Percentiles rank a stretch among this genome's conserved stretches.
These are phyloP conservation scores for Cyprinodon variegatus DNA, from an alignment of 2,113 vertebrate genomes.

Conservation along the genomic window DNA sequence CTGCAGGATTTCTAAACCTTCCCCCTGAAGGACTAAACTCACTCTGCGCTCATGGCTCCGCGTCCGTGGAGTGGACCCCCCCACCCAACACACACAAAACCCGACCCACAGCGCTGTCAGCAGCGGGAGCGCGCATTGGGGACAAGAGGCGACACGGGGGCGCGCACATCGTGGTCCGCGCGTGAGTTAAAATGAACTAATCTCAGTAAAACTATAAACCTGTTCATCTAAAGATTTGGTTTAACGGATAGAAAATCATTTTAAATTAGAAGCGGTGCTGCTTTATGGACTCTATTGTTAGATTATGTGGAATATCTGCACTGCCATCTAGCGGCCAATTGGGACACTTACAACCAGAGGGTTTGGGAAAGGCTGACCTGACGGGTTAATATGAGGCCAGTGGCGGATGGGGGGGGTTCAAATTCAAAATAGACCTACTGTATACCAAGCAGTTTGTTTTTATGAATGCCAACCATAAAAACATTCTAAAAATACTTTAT, in stretches of 20 bases:
- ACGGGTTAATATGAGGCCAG: too few species aligned
- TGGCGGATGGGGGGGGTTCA: too few species aligned
- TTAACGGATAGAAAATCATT: not conserved
- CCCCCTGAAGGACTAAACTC: not conserved
- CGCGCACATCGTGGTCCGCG: slow-evolving; percentile 23
- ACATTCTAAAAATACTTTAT: too few species aligned
- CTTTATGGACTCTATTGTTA: not conserved
- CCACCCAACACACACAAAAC: slow-evolving; percentile 14
- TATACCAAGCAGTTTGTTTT: too few species aligned
- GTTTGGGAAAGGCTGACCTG: too few species aligned
- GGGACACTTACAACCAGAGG: not conserved
- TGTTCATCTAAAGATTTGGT: not conserved
- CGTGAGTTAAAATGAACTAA: not conserved
- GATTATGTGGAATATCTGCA: not conserved
- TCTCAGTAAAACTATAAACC: not conserved
- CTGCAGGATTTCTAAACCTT: not conserved
- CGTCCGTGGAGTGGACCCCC: not conserved
- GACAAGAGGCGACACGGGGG: slow-evolving; percentile 29
- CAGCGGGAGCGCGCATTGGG: slow-evolving; percentile 59
- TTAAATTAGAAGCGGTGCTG: not conserved
- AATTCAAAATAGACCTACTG: too few species aligned
- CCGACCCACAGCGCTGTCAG: slow-evolving; percentile 24
- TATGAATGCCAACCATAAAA: too few species aligned
- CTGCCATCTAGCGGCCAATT: slow-evolving; percentile 37
- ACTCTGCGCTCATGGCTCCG: slow-evolving; percentile 28